Base-by-base conservation (phyloP, 2,888 invertebrate genomes). In the Atherix ibis region DNA sequence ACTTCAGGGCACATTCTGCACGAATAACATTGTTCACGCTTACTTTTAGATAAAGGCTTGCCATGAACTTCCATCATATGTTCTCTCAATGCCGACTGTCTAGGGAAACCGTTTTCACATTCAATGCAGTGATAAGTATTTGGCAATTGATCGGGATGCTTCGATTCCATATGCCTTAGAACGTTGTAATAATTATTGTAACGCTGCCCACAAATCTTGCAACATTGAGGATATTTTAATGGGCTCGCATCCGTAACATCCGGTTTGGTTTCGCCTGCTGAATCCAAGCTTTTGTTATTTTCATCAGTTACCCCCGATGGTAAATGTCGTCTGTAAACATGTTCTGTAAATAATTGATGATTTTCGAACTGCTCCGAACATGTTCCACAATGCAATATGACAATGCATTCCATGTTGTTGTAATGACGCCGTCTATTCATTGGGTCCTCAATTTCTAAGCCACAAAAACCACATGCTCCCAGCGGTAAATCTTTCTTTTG, bases 121-220 rank as follows among this genome's bases (percentile, higher is more conserved):
- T 52, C 50, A 2, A 58, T 56, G 36, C 62, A 62, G 37, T 57
- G 57, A 43, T 62, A 62, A 1, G 58, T 58, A 36, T 58, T 54
- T 8, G 62, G 62, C 40, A 62, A 42, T 40, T 62, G 60, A 39
- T 60, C 58, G 0, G 62, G 62, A 51, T 62, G 62, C 40, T 62
- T 62, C 2, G 58, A 54, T 43, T 62, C 62, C 62, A 62, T 62
- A 38, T 62, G 62, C 0, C 62, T 52, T 31, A 62, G 42, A 15
- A 62, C 62, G 41, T 62, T 62, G 41, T 62, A 60, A 34, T 62
- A 61, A 41, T 60, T 62, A 34, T 62, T 62, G 39, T 62, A 62
- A 38, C 58, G 58, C 35, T 58, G 57, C 0, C 58, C 57, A 37
- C 62, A 62, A 34, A 62, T 58, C 10, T 56, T 56, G 32, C 62